Base-by-base conservation (phyloP, 2,113 vertebrate genomes). In the Cavia porcellus region DNA sequence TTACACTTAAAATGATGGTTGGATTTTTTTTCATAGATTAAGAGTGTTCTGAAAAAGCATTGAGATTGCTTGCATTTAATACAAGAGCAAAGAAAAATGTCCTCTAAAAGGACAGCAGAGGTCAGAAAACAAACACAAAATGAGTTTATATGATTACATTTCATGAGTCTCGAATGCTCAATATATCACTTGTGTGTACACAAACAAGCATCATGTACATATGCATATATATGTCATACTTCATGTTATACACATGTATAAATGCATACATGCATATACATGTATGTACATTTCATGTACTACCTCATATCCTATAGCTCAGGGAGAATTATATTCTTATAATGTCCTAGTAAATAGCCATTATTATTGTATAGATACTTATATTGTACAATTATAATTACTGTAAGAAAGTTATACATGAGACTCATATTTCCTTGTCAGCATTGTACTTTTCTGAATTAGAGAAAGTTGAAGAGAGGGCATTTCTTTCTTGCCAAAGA, bases 381-480 rank as follows among this genome's bases (percentile, higher is more conserved):
- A 94, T 50, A 94, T 90, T 81, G 25, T 45, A 72, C 24, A 70
- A 45, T 17, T 84, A 19, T 89, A 94, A 66, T 25, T 94, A 14
- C 30, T 59, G 32, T 38, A 80, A n/a, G 35, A 96, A 90, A 87
- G 77, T 28, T 57, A 17, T 85, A 89, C 19, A 62, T 61, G 32
- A 55, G 86, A 64, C 3, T 93, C 10, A n/a, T 52, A 93, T 89
- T 95, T 96, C 52, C 35, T 81, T 97, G 77, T 93, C 7, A 92
- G 47, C 15, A 72, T 83, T 97, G 22, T 92, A 74, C 22, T 94
- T 90, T 59, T 90, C 79, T 92, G 95, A 95, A 95, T 92, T 81
- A 86, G 50, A 95, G 55, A 96, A 93, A 95, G 87, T 88, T 96
- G 92, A 98, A 97, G 93, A 96, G 87, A 90, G 81, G 86, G 95